Evolutionary conservation across 2,888 invertebrate genomes (phyloP), one percentile per base, ranked within the genome.

Genomic region (Hemicrepidius hirtus): DNA sequence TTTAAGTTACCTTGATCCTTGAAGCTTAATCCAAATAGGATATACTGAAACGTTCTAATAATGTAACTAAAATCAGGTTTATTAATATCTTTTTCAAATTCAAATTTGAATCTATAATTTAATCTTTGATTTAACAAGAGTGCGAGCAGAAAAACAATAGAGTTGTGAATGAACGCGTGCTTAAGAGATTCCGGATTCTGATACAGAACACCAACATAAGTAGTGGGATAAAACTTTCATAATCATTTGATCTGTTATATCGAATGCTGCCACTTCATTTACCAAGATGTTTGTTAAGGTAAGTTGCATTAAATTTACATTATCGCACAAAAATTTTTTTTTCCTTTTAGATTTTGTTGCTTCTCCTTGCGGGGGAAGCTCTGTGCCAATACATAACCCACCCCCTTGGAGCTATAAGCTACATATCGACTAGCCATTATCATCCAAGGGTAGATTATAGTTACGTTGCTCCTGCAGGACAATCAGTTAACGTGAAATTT

Each of bases 181-280:
- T 21, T 53, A 12, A 53, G n/a, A 57, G 20, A 63, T 63, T 63
- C 44, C 46, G 46, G 63, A 46, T 46, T 46, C 16, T 18, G 13
- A 63, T 28, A 18, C 44, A 16, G 49, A 28, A 20, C 64, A 35
- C 12, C 40, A 50, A 35, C 50, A 37, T 53, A 50, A 65, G 53
- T 65, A 37, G 64, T 65, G 50, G 64, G 64, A 50, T 53, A 50
- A 3, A 20, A 40, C 64, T 65, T 65, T 65, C 64, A 65, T 64
- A 49, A 35, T 53, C 64, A 65, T 24, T 53, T 44, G 50, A 63
- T 50, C 28, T 21, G 44, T 18, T 60, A 24, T 20, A 60, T 44
- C 60, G 41, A 41, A 44, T 28, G 24, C 60, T 41, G 60, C 13
- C 57, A 37, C 37, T 57, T 57, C 57, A 24, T 44, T 57, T 21